Evolutionary conservation across 92 coral and sea anemone species (phyloP), one percentile per base, ranked within the genome.

Genomic region (Paragorgia papillata): DNA sequence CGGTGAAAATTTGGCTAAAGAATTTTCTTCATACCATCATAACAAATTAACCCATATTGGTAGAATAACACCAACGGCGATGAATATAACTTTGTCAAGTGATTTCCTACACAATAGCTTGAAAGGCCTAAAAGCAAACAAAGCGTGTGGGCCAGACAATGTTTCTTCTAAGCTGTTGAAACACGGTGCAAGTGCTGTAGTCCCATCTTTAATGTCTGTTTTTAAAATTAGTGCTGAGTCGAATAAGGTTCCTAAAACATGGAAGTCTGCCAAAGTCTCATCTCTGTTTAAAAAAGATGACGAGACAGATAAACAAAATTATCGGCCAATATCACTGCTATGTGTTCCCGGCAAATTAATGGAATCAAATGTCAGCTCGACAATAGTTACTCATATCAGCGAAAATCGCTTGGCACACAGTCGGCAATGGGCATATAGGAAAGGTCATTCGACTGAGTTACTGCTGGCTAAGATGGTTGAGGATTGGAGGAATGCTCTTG

Each of bases 401-500:
- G 75, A 62, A 15, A 70, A 61, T 25, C 33, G 35, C 31, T 53
- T 82, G 30, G 41, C 46, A 9, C 73, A 59, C 73, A 31, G 61
- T 68, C 25, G 60, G 17, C 85, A 71, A 70, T 63, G 76, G 76
- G 86, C 46, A 18, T 82, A 74, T 53, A 73, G 37, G 25, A 82
- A 63, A 33, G 66, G 76, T 22, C 65, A n/a, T n/a, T n/a, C n/a
- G n/a, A n/a, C n/a, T n/a, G n/a, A n/a, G n/a, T n/a, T n/a, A n/a
- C n/a, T n/a, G 53, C 41, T 83, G 63, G 73, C 69, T 9, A 76
- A 67, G 65, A 66, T 83, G 71, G 76, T 77, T 32, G 74, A 82
- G 41, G 70, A 75, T 53, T 82, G 86, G 82, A 75, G 82, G 61
- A 77, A 48, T 30, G 83, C 79, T 27, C 71, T 77, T 39, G 82